Base-by-base conservation (phyloP, 2,888 invertebrate species). In the Epinotia demarniana region DNA sequence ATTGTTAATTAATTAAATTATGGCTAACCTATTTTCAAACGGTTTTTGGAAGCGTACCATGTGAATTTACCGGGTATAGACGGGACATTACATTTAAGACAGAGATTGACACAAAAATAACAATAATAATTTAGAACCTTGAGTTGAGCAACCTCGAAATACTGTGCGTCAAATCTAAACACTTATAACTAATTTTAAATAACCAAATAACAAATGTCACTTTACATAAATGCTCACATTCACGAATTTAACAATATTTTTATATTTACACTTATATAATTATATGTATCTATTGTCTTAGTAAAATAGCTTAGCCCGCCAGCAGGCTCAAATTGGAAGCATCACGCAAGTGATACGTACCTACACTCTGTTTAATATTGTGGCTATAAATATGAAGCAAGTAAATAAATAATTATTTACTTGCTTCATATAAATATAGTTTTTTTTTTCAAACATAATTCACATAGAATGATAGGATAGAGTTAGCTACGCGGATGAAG, bases 81-180 rank as follows among this genome's bases (percentile, higher is more conserved):
- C 39, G 9, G 39, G 39, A 39, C 39, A 33, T 33, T 6, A 39
- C 39, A 33, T 33, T 33, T 33, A 33, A 33, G 33, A 33, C 33
- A 5, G 33, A 33, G 33, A 33, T 33, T 33, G 6, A 33, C 33
- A 53, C 27, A 60, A 60, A 57, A 43, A 33, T 39, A 3, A 12
- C n/a, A 12, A 11, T 27, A 33, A 0, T 33, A 53, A 23, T 60
- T 53, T 71, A 49, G 16, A 53, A 61, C 27, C 27, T 70, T 58
- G 49, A 33, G 49, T 49, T 70, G 69, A 74, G 74, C 74, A 74
- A 70, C 74, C 70, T 70, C 64, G 49, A 63, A 74, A 74, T 74
- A 74, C 74, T 74, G 74, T 64, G 70, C 74, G 74, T 64, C 23
- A 58, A 46, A 63, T 72, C 13, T 49, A 66, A 33, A 49, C 27